Conservation (phyloP, 2,113 vertebrate species). For the Elanus axillaris region DNA sequence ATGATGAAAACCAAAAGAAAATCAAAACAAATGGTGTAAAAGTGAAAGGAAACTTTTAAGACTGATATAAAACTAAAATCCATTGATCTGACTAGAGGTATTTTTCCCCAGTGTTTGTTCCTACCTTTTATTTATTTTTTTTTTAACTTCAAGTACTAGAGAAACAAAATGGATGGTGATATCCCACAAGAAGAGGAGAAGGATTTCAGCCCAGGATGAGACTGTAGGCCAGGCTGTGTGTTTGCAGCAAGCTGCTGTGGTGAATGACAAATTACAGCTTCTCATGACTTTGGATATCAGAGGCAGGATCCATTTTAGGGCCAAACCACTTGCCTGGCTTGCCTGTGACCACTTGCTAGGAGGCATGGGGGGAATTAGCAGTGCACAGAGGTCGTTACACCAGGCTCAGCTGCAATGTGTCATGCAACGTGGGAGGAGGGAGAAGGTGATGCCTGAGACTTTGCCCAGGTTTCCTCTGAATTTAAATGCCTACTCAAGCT, state of each 20-base stretch:
- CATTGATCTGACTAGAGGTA: not conserved
- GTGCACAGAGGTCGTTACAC: not conserved
- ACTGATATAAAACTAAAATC: not conserved
- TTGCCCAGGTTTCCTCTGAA: not conserved
- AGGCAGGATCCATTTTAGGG: not conserved
- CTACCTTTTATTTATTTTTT: not conserved
- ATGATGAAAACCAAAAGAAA: slow-evolving; percentile 12
- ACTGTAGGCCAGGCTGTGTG: not conserved
- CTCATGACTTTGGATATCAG: not conserved
- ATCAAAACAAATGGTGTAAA: slow-evolving; percentile 9
- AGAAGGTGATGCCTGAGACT: not conserved
- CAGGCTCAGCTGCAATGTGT: not conserved
- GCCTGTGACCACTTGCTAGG: not conserved
- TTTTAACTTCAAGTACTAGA: not conserved
- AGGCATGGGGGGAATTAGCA: not conserved
- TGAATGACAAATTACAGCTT: not conserved
- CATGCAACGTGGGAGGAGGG: not conserved
- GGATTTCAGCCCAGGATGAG: not conserved
- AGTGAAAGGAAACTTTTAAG: slow-evolving; percentile 10
- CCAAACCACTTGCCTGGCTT: not conserved
- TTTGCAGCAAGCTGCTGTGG: not conserved
- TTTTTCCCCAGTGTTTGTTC: not conserved
- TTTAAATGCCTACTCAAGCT: not conserved
- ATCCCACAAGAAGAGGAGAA: not conserved
- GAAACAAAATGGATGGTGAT: not conserved